Base-by-base conservation (phyloP, 2,797 vertebrate species). In the Cacajao melanocephalus region DNA sequence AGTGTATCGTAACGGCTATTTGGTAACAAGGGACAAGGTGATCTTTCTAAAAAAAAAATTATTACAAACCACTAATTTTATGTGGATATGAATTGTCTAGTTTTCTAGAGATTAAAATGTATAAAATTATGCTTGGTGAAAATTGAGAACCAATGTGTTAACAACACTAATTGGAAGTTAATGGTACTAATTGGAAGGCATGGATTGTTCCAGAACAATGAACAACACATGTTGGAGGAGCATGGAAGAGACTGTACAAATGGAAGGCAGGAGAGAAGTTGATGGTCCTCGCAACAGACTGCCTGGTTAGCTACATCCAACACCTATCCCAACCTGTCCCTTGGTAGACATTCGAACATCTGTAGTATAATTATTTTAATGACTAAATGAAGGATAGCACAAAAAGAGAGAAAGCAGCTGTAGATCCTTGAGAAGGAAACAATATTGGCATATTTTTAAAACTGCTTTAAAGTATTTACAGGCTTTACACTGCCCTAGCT, bases 41-140 rank as follows among this genome's bases (percentile, higher is more conserved):
- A 64, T 93, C 50, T 94, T 94, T 97, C 61, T 72, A 94, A 96
- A 90, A 96, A 90, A 96, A 15, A n/a, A 30, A 58, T 5, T 28
- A 72, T 39, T 61, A 84, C 19, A 20, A 55, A 30, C 44, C 36
- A 80, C 30, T 44, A 76, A 64, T 84, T 61, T 94, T 83, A 78
- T 67, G 13, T 6, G 72, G 33, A 41, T 83, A 61, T 39, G 24
- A 89, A 58, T 80, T 81, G 14, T 50, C 26, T 41, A 39, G 33
- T 48, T 82, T 26, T 89, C n/a, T 75, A 95, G 82, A 93, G 79
- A 94, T 39, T 83, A 20, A 94, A 88, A 83, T 26, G 10, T 81
- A 41, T 46, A 72, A 83, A 90, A 82, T 24, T 11, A 83, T 64
- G 5, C 36, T 84, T 67, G 17, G n/a, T 89, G 80, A 87, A 96